Evolutionary conservation across 1,140 invertebrate species (phyloP).

Genomic region (Grapholita molesta): DNA sequence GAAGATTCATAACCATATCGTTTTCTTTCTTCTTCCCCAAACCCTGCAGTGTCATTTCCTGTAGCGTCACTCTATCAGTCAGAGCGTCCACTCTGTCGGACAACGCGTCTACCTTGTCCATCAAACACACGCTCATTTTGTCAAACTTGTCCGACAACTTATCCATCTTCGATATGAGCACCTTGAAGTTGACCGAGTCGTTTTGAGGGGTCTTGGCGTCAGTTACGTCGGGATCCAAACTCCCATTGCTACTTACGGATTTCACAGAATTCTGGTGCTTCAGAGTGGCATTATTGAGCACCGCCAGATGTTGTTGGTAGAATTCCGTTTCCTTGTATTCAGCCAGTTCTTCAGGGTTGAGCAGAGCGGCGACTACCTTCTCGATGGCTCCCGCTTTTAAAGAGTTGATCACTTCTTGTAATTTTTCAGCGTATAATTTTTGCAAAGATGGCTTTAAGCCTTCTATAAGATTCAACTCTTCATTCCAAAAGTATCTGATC

Average conservation of each 20-base stretch:
- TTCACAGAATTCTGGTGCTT: neutral
- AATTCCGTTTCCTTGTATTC: slow-evolving; percentile 48
- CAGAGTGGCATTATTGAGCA: neutral
- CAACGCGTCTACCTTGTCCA: neutral
- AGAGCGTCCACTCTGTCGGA: neutral
- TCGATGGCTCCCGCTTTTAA: slow-evolving; percentile 46
- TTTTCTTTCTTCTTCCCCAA: neutral
- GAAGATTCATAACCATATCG: neutral
- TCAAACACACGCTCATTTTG: neutral
- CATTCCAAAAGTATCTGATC: slow-evolving; percentile 75
- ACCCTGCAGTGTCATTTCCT: neutral
- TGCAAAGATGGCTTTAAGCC: slow-evolving; percentile 35
- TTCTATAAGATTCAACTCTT: slow-evolving; percentile 62
- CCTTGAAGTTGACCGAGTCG: neutral
- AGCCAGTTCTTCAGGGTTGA: slow-evolving; percentile 39
- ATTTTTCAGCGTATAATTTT: slow-evolving; percentile 40
- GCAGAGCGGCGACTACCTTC: slow-evolving; percentile 30
- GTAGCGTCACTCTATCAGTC: neutral
- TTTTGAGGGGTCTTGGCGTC: neutral
- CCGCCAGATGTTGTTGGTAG: slow-evolving; percentile 30
- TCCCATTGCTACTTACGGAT: neutral
- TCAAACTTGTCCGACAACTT: slow-evolving; percentile 1
- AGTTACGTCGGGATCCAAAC: neutral
- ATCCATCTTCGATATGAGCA: neutral
- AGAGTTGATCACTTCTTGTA: slow-evolving; percentile 41